Evolutionary conservation across 2,113 vertebrate species (phyloP).

Genomic region (Vulpes ferrilata): DNA sequence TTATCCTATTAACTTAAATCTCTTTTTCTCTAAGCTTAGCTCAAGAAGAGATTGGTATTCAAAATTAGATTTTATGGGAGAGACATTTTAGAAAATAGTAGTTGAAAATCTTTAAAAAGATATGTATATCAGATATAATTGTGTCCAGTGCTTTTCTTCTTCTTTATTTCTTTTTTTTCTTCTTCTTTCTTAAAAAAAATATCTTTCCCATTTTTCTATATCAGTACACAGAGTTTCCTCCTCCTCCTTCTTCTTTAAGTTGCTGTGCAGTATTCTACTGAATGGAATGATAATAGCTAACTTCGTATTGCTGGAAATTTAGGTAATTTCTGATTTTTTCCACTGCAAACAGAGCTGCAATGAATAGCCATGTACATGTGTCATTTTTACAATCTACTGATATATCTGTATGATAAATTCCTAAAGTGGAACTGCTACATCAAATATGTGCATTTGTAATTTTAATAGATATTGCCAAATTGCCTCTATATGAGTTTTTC

Average conservation of each 20-base stretch:
- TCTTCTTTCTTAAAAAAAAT: background rate
- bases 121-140: background rate
- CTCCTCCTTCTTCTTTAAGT: background rate
- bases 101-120: background rate
- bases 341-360: background rate
- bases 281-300: background rate
- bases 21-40: background rate
- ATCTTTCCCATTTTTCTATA: background rate
- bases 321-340: slow-evolving; percentile 23
- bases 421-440: background rate
- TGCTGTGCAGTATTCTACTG: background rate
- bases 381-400: background rate
- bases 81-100: background rate
- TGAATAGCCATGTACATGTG: background rate
- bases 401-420: background rate
- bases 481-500: background rate
- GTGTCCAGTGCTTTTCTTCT: background rate
- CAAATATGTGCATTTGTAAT: slow-evolving; percentile 12
- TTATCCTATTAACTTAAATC: background rate
- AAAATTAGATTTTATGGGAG: slow-evolving; percentile 29
- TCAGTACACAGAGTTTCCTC: background rate
- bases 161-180: background rate
- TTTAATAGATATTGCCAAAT: slow-evolving; percentile 27
- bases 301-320: background rate
- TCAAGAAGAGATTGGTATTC: background rate